phyloP scores from a whole-genome alignment of 1,140 invertebrate genomes.

The Hyles vespertilio region DNA sequence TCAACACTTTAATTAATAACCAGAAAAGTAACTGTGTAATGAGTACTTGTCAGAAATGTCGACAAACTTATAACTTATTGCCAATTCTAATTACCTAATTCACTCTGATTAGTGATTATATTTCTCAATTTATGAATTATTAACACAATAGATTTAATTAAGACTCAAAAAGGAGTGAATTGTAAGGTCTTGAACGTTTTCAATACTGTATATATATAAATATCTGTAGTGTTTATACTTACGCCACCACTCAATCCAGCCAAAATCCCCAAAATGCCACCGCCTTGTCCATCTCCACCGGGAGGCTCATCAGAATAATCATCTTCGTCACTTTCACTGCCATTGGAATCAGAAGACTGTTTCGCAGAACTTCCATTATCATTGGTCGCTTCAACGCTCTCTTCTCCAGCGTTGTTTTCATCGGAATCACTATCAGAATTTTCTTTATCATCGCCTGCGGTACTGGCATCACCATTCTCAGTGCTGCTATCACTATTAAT shows the following conservation, averaged over 20 bases:
- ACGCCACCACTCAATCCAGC: slow-evolving; percentile 63
- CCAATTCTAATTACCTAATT: too few relatives aligned
- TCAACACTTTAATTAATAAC: too few relatives aligned
- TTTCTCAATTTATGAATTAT: too few relatives aligned
- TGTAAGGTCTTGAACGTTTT: too few relatives aligned
- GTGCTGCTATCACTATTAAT: too few relatives aligned
- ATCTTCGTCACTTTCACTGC: slow-evolving; percentile 26
- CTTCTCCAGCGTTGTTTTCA: slow-evolving; percentile 33
- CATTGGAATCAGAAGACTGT: slow-evolving; percentile 32
- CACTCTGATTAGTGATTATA: too few relatives aligned
- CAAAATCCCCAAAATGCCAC: slow-evolving; percentile 57
- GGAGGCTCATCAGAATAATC: slow-evolving; percentile 47
- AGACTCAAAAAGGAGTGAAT: too few relatives aligned
- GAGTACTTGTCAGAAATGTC: too few relatives aligned
- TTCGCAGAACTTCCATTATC: slow-evolving; percentile 26
- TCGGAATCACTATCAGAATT: slow-evolving; percentile 29
- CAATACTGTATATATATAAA: too few relatives aligned
- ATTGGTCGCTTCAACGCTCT: slow-evolving; percentile 33
- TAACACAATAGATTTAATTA: too few relatives aligned
- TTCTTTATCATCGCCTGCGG: neutral
- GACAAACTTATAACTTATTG: too few relatives aligned
- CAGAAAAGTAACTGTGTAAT: too few relatives aligned
- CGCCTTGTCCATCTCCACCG: slow-evolving; percentile 58
- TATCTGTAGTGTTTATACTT: slow-evolving; percentile 27
- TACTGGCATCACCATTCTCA: slow-evolving; percentile 22